Base-by-base conservation (phyloP, 1,140 invertebrate genomes). In the Elysia chlorotica region DNA sequence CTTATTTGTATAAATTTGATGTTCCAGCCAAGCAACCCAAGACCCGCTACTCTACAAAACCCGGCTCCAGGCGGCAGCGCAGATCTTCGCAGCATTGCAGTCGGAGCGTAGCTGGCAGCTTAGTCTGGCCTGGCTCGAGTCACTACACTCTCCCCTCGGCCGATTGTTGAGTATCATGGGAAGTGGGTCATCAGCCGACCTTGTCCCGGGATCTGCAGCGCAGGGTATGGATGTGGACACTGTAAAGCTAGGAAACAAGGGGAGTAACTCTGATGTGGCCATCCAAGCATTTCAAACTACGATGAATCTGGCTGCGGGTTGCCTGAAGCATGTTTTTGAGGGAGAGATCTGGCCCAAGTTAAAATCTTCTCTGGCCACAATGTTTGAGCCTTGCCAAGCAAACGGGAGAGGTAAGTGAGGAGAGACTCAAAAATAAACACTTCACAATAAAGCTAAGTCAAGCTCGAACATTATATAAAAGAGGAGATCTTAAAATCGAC, bases 31-130 rank as follows among this genome's bases (percentile, higher is more conserved):
- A 14, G 14, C 14, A 63, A 31, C 14, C 25, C 6, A 17, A 23
- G 56, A 59, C 56, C 25, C 5, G 61, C 25, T 59, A 14, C 33
- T 35, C 37, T 25, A 59, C 36, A 41, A 0, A 4, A 71, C 19
- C n/a, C 25, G 25, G 28, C 28, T 38, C 14, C 48, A 59, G 33
- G 36, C 48, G 25, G 35, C 53, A 4, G n/a, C 54, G 14, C 28
- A n/a, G 25, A 76, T 76, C 33, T 73, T 73, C 35, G 4, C 37
- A 19, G 21, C 65, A 41, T 61, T 69, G 31, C 70, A 63, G 54
- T 65, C 65, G 19, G 57, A 63, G 54, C 19, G 33, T 10, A 65
- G 23, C n/a, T 73, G 74, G 74, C 53, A 56, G 17, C 74, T 76
- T 31, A 65, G 69, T 19, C 21, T 72, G 17, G 56, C 67, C 30